phyloP scores from a whole-genome alignment of 2,113 vertebrate species.

The Gallinago undulata region DNA sequence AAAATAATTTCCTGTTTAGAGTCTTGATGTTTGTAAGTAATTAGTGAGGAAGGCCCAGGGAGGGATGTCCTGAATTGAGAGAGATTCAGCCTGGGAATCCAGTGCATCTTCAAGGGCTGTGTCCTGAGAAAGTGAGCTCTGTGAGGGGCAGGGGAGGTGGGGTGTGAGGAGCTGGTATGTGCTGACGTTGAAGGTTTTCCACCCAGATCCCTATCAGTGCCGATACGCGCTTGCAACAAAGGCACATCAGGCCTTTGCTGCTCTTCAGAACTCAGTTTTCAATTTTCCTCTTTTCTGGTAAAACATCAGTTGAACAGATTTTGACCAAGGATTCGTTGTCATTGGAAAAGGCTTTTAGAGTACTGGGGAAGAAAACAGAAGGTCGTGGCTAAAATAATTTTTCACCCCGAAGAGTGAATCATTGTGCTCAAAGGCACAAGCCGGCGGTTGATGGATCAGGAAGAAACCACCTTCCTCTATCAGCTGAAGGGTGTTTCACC shows the following conservation, averaged over 20 bases:
- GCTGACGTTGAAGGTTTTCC: not conserved
- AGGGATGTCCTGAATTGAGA: conserved; percentile 1
- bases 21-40: not conserved
- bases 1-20: conserved; percentile 34
- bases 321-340: not conserved
- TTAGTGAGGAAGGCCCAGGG: not conserved
- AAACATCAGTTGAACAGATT: not conserved
- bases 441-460: not conserved
- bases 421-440: not conserved
- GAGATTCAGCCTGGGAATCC: not conserved
- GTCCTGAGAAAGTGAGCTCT: not conserved
- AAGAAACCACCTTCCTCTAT: not conserved
- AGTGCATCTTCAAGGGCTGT: not conserved
- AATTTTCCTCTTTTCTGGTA: not conserved
- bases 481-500: conserved; percentile 1
- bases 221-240: accelerated
- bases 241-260: not conserved
- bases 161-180: not conserved
- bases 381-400: not conserved
- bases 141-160: not conserved
- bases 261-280: not conserved
- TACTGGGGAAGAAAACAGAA: not conserved
- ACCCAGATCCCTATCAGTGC: not conserved
- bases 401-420: not conserved
- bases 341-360: not conserved